Percentiles rank a stretch among this genome's conserved stretches.
Conservation (phyloP, 2,797 vertebrate genomes). For the Tauraco hartlaubi region DNA sequence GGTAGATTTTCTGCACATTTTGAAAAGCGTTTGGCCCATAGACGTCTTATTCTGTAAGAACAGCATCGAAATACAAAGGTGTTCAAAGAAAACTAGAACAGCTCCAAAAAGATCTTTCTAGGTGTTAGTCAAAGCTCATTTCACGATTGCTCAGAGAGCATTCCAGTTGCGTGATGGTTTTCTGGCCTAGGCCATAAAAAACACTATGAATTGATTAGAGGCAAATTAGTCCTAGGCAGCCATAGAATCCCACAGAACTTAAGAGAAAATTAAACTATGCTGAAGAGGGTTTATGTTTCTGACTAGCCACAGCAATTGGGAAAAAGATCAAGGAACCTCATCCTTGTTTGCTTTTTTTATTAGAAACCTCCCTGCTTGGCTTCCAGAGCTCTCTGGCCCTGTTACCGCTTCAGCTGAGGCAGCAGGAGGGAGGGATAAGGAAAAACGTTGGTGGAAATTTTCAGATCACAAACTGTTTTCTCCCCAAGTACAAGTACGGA, state of each 20-base stretch:
- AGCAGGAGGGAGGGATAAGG: background rate
- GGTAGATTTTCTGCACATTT: background rate
- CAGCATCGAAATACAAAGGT: background rate
- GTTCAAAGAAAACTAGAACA: background rate
- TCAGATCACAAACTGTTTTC: background rate
- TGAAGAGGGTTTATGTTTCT: constrained; percentile 2
- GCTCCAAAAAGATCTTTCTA: background rate
- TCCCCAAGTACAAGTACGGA: background rate
- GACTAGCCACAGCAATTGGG: background rate
- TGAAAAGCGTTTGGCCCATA: background rate
- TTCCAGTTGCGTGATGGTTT: background rate
- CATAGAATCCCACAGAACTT: background rate
- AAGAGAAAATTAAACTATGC: background rate
- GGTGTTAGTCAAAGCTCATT: background rate
- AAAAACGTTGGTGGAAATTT: background rate
- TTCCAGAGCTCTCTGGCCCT: background rate
- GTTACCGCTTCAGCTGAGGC: constrained; percentile 5
- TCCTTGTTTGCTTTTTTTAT: constrained; percentile 11
- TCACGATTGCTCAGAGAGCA: background rate
- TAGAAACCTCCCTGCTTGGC: background rate
- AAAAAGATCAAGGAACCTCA: constrained; percentile 26
- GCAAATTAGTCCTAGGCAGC: background rate
- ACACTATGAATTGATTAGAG: background rate
- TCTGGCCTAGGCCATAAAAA: background rate
- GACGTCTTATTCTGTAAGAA: background rate